These are phyloP conservation scores for Galbula dea DNA, from an alignment of 2,113 vertebrate genomes.

Conservation along the genomic window DNA sequence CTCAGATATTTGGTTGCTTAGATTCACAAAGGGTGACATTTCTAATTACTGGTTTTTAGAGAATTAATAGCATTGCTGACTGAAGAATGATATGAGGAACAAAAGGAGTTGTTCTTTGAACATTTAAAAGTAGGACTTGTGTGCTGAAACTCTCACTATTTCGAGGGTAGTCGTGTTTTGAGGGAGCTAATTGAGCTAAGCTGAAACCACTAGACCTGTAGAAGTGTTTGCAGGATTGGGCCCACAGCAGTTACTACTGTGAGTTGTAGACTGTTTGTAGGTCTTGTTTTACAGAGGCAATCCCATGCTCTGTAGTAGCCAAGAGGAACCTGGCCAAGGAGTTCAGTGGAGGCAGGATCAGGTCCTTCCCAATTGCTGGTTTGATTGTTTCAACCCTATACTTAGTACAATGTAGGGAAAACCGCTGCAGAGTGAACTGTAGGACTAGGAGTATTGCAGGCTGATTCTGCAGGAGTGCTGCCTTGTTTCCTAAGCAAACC, in stretches of 20 bases:
- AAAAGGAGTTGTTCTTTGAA: neutral
- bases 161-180: neutral
- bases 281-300: neutral
- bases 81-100: neutral
- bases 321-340: neutral
- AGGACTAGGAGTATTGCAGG: neutral
- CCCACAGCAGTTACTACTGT: neutral
- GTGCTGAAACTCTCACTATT: neutral
- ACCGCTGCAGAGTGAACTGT: neutral
- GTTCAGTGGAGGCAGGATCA: neutral
- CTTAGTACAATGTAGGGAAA: neutral
- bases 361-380: neutral
- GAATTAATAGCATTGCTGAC: neutral
- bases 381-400: neutral
- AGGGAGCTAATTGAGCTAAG: neutral
- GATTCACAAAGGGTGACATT: neutral
- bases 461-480: neutral
- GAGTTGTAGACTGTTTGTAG: neutral
- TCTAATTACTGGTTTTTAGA: neutral
- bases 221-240: neutral
- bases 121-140: neutral
- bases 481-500: neutral
- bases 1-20: neutral
- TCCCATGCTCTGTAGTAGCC: neutral
- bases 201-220: neutral